phyloP scores from a whole-genome alignment of 2,888 invertebrate species.

The Eledona agricola region DNA sequence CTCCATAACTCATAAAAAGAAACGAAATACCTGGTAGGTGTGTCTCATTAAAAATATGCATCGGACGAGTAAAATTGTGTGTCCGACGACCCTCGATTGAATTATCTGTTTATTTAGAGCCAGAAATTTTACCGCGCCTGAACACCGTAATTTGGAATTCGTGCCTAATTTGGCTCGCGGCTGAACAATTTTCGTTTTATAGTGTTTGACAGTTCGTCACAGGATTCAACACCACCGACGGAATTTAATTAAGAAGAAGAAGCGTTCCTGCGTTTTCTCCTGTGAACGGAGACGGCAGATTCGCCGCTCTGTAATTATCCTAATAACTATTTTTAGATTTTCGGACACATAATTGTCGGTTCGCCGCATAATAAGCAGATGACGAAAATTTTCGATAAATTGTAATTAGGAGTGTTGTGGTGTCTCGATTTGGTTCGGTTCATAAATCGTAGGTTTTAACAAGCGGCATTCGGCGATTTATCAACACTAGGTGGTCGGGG shows the following conservation, averaged over 20 bases:
- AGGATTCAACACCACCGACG: conserved; percentile 7
- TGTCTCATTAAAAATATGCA: conserved; percentile 15
- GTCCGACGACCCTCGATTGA: conserved; percentile 6
- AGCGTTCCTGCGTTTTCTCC: too few species aligned
- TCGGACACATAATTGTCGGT: conserved; percentile 40
- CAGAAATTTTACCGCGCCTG: conserved; percentile 8
- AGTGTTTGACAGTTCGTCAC: conserved; percentile 10
- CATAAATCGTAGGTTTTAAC: too few species aligned
- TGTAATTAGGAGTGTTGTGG: too few species aligned
- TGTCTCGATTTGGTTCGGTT: conserved; percentile 4
- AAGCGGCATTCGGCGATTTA: conserved; percentile 10
- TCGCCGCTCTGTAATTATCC: conserved; percentile 49
- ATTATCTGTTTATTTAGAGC: conserved; percentile 20
- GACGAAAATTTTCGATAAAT: too few species aligned
- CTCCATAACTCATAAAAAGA: conserved; percentile 29
- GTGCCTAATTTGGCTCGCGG: conserved; percentile 9
- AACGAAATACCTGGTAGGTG: conserved; percentile 27
- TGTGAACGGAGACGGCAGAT: conserved; percentile 29
- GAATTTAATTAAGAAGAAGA: conserved; percentile 6
- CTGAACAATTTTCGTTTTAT: conserved; percentile 7
- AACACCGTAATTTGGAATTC: conserved; percentile 19
- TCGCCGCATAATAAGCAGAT: conserved; percentile 25
- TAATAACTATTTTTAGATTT: conserved; percentile 48
- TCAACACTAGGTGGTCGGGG: conserved; percentile 3
- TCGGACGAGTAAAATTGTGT: neutral